Evolutionary conservation across 2,113 vertebrate species (phyloP).

Genomic region (Indicator maculatus): DNA sequence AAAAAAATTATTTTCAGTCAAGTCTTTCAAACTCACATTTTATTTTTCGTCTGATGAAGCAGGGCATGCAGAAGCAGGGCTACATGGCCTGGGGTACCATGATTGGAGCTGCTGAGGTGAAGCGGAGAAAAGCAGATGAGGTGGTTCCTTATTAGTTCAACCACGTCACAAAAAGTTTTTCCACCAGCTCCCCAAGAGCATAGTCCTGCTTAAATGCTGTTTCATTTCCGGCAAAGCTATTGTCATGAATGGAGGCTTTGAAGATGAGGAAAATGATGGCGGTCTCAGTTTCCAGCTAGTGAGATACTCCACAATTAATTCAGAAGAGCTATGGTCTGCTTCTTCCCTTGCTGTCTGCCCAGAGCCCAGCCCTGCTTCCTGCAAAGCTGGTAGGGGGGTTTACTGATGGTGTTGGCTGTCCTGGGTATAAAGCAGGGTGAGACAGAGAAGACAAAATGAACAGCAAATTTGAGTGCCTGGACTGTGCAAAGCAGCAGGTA

Average conservation of each 20-base stretch:
- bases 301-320: neutral
- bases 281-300: neutral
- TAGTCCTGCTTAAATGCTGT: neutral
- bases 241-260: neutral
- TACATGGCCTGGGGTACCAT: rapidly evolving
- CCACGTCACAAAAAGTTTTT: neutral
- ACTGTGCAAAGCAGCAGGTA: rapidly evolving
- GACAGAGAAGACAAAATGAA: neutral
- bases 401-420: neutral
- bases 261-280: neutral
- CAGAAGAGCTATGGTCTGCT: neutral
- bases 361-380: neutral
- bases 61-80: rapidly evolving
- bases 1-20: neutral
- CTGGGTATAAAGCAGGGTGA: neutral
- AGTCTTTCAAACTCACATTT: neutral
- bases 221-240: neutral
- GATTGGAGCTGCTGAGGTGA: neutral
- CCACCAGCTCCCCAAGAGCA: neutral
- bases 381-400: neutral
- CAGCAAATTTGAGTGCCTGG: neutral
- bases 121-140: neutral
- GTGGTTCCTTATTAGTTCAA: neutral
- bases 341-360: neutral
- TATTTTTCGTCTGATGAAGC: neutral